Evolutionary conservation across 1,140 invertebrate genomes (phyloP), one percentile per base, ranked within the genome.

Genomic region (Formica selysi): DNA sequence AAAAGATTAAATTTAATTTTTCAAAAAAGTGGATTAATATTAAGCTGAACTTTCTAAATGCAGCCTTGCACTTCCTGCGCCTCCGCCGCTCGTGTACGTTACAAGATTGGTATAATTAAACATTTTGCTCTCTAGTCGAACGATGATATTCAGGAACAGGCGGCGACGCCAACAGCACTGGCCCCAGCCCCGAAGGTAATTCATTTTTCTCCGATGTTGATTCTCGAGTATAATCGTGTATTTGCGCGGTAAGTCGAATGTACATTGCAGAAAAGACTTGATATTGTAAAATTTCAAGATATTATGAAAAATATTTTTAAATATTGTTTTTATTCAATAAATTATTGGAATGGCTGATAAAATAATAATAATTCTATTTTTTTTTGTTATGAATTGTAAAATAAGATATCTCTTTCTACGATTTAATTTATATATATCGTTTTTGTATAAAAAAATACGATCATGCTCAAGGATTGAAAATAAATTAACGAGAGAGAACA

Each of bases 81-180:
- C 32, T 10, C 22, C 62, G 3, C 36, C 32, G 13, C 16, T 81
- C 19, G 38, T 44, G 0, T 44, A 59, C 11, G 32, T 68, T 41
- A 57, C 32, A 48, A 54, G 38, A 71, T 44, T 48, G 11, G 19
- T 59, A 68, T 80, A 74, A 88, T 70, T 87, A 92, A 90, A 36
- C 13, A 73, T 79, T 86, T 86, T 38, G 32, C 67, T 90, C 67
- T 90, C 48, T 87, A 95, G 93, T 93, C 93, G 6, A 93, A 84
- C 86, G 92, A 93, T 5, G 91, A 93, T 61, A 92, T 93, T 73
- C 92, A 93, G 84, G 94, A 95, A 73, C 92, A 93, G 67, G 88
- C 91, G 13, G 71, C 92, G 0, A 94, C 94, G n/a, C 93, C 94
- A 10, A 93, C 94, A 48, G 92, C 92, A 4, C 85, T 93, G 36